A percentile compares a stretch with the other conserved stretches of the same genome.
These are phyloP conservation scores for Ryuthela nishihirai DNA, from an alignment of 2,888 invertebrate genomes.

Conservation along the genomic window DNA sequence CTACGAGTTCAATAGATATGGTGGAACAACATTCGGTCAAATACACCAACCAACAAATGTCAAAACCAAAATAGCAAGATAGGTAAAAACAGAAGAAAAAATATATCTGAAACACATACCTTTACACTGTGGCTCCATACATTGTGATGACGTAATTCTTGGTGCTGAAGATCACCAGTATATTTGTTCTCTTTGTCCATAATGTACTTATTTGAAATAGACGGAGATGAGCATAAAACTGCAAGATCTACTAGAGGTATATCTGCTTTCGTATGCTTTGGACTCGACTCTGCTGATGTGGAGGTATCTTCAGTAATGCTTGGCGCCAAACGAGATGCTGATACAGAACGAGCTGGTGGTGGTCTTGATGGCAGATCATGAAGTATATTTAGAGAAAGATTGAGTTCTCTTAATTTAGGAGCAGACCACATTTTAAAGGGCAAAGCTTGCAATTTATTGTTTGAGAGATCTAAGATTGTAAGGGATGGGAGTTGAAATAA, in stretches of 20 bases:
- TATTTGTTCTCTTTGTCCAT: conserved; percentile 16
- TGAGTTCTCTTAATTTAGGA: conserved; percentile 78
- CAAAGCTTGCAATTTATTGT: conserved; percentile 80
- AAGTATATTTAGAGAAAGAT: conserved; percentile 82
- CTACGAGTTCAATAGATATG: too few relatives aligned
- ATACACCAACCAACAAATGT: too few relatives aligned
- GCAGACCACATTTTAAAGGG: conserved; percentile 83
- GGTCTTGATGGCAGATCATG: conserved; percentile 60
- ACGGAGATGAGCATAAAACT: conserved; percentile 11
- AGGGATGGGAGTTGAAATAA: conserved; percentile 76
- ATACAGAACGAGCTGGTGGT: conserved; percentile 36
- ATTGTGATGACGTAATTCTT: conserved; percentile 36
- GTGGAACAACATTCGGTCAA: too few relatives aligned
- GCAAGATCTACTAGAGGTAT: conserved; percentile 7
- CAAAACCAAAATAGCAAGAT: too few relatives aligned
- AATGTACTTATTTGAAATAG: conserved; percentile 1
- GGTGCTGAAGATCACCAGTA: conserved; percentile 19
- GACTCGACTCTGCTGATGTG: conserved; percentile 37
- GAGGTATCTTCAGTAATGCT: conserved; percentile 39
- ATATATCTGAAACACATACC: too few relatives aligned
- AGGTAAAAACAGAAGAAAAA: too few relatives aligned
- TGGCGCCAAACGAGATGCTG: conserved; percentile 42
- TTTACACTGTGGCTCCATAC: conserved; percentile 36
- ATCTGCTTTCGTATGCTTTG: conserved; percentile 39
- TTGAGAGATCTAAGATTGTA: conserved; percentile 81